Evolutionary conservation across 2,888 invertebrate genomes (phyloP).

Genomic region (Helleia helle): DNA sequence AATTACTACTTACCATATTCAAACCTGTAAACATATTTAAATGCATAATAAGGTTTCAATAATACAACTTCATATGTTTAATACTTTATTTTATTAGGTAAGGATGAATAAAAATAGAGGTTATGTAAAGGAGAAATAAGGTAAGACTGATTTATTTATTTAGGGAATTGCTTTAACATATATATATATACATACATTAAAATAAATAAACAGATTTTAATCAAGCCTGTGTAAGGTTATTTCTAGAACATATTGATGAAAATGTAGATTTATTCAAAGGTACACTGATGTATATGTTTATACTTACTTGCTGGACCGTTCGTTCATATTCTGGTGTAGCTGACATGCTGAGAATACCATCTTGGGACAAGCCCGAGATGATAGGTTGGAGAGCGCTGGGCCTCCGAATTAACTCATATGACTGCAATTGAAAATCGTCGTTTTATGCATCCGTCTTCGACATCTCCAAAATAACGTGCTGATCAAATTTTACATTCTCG

Average conservation of each 20-base stretch:
- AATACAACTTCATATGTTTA: neutral
- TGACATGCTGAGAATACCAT: constrained; percentile 72
- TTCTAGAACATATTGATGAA: constrained; percentile 1
- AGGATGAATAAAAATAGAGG: neutral
- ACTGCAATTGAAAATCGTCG: constrained; percentile 67
- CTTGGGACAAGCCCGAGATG: constrained; percentile 72
- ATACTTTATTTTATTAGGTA: neutral
- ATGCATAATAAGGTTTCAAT: neutral
- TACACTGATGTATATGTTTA: neutral
- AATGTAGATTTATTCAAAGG: neutral
- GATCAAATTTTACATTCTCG: constrained; percentile 52
- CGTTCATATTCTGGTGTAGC: constrained; percentile 68
- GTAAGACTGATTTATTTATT: neutral
- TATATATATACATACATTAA: neutral
- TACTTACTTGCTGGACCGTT: constrained; percentile 70
- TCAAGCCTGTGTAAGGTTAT: neutral
- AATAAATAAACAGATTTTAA: neutral
- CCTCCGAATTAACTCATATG: constrained; percentile 64
- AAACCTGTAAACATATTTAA: neutral
- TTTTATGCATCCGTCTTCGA: constrained; percentile 54
- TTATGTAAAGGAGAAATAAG: neutral
- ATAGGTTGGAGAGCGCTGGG: constrained; percentile 61
- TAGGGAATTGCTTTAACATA: no score
- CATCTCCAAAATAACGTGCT: constrained; percentile 38
- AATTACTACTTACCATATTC: neutral